A percentile compares a stretch with the other conserved stretches of the same genome.
phyloP scores from a whole-genome alignment of 2,888 invertebrate genomes.

The Julus scandinavius region DNA sequence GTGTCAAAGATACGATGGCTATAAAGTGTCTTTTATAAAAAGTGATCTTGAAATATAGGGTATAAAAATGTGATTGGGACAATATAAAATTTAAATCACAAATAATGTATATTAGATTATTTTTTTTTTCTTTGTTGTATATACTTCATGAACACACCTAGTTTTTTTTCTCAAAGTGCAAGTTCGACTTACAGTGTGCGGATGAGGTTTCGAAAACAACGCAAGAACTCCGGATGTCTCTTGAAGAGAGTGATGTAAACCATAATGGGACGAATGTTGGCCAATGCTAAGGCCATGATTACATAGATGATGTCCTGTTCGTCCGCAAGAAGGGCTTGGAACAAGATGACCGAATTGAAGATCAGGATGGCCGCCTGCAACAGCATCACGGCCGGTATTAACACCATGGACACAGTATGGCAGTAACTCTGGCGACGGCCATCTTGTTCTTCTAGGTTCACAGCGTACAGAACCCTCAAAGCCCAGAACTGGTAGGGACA shows the following conservation, averaged over 20 bases:
- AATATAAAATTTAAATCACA: no score
- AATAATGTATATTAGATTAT: no score
- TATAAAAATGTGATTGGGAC: no score
- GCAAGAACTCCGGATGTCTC: background rate
- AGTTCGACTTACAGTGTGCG: background rate
- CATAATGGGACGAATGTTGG: background rate
- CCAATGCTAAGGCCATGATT: background rate
- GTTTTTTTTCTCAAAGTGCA: no score
- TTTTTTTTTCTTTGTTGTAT: no score
- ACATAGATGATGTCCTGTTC: constrained; percentile 6
- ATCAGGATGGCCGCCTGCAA: background rate
- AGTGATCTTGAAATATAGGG: no score
- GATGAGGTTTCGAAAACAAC: background rate
- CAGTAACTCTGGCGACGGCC: background rate
- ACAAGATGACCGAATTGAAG: background rate
- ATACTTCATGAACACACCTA: no score
- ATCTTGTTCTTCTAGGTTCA: background rate
- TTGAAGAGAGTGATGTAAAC: background rate
- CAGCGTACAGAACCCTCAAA: background rate
- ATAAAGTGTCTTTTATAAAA: no score
- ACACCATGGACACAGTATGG: background rate
- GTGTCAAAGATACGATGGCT: no score
- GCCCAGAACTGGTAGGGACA: constrained; percentile 7
- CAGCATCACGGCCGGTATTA: background rate
- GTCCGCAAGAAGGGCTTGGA: background rate